Evolutionary conservation across 2,113 vertebrate species (phyloP).

Genomic region (Pseudopipra pipra): DNA sequence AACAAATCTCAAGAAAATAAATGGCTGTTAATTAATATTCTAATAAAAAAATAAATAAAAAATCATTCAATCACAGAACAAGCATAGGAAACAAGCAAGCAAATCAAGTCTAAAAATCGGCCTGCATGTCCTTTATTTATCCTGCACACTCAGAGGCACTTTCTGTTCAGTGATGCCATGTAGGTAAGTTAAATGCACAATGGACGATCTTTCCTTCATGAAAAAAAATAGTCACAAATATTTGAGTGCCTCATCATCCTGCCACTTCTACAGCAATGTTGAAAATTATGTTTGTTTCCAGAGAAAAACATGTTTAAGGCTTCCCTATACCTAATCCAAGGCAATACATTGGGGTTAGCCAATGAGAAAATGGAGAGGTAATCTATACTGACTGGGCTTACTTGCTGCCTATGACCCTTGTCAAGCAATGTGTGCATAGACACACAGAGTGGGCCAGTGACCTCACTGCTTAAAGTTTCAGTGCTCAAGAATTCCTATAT

Average conservation of each 20-base stretch:
- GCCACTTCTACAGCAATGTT: neutral
- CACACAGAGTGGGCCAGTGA: neutral
- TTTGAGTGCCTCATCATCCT: neutral
- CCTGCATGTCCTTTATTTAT: neutral
- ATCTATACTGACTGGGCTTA: neutral
- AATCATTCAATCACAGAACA: neutral
- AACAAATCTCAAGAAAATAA: neutral
- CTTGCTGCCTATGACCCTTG: neutral
- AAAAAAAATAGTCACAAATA: neutral
- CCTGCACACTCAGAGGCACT: neutral
- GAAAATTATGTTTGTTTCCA: neutral
- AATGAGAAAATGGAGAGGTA: neutral
- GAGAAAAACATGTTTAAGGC: neutral
- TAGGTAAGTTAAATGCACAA: neutral
- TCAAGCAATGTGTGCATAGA: neutral
- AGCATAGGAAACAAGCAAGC: neutral
- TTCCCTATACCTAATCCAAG: neutral
- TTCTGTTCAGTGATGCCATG: neutral
- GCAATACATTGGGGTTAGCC: neutral
- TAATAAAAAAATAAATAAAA: slow-evolving; percentile 41
- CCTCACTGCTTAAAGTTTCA: neutral
- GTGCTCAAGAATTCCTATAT: neutral
- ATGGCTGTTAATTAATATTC: slow-evolving; percentile 9
- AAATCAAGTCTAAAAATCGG: slow-evolving; percentile 30
- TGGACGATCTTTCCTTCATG: neutral